Percentiles rank a stretch among this genome's conserved stretches.
Conservation (phyloP, 2,113 vertebrate species). For the Zosterops lateralis region DNA sequence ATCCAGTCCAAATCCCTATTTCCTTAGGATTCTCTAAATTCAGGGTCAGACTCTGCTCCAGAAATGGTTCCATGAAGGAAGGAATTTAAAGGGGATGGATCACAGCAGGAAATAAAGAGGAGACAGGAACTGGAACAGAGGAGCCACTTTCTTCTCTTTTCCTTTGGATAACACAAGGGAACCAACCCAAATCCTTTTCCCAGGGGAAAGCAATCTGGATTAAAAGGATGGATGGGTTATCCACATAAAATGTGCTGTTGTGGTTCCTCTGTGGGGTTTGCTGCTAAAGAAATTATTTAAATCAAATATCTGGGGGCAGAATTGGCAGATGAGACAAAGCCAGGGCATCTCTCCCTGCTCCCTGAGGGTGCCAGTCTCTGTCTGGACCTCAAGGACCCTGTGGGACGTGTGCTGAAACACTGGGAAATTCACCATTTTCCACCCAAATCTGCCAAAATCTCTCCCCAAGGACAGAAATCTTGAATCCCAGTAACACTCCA, state of each 20-base stretch:
- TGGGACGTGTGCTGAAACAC: not conserved
- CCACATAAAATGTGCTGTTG: not conserved
- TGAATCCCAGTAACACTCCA: accelerated
- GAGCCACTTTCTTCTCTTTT: not conserved
- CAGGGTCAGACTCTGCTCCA: not conserved
- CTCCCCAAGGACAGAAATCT: not conserved
- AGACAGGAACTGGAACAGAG: not conserved
- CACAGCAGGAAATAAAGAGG: not conserved
- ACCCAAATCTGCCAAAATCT: accelerated
- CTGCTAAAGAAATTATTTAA: not conserved
- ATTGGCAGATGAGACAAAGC: not conserved
- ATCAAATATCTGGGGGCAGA: not conserved
- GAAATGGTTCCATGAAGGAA: accelerated
- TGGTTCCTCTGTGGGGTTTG: not conserved
- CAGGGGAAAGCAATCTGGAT: not conserved
- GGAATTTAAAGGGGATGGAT: not conserved
- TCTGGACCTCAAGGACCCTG: not conserved
- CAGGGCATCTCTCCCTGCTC: not conserved
- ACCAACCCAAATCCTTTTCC: not conserved
- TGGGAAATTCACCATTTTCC: not conserved
- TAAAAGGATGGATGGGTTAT: not conserved
- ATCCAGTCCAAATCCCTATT: not conserved
- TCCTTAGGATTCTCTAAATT: not conserved
- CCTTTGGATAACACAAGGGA: not conserved
- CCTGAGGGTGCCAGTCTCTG: not conserved